These are phyloP conservation scores for Salminus brasiliensis DNA, from an alignment of 2,113 vertebrate species.

Conservation along the genomic window DNA sequence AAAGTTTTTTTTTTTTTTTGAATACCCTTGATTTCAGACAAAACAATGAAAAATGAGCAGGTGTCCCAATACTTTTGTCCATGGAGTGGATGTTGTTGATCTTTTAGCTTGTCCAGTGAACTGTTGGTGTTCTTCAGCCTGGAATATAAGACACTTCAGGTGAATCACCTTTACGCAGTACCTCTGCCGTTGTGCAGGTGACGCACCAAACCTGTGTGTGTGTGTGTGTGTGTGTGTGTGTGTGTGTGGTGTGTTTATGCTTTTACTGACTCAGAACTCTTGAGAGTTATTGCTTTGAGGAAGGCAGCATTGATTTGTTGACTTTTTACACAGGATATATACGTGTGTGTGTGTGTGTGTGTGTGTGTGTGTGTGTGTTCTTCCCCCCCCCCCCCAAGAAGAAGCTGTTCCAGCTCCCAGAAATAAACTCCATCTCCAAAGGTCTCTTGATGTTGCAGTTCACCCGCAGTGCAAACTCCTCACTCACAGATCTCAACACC, in stretches of 20 bases:
- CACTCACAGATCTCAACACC: neutral
- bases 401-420: conserved; percentile 2
- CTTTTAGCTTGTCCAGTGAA: neutral
- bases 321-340: neutral
- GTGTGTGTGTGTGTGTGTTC: neutral
- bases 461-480: neutral
- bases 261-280: neutral
- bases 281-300: neutral
- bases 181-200: neutral
- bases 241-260: conserved; percentile 12
- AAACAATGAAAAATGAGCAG: too few species aligned
- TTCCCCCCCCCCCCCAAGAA: neutral
- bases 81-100: too few species aligned
- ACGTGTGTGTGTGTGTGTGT: neutral
- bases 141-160: conserved; percentile 3
- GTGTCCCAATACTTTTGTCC: too few species aligned
- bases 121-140: neutral
- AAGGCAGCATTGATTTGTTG: conserved; percentile 30
- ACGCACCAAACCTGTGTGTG: neutral
- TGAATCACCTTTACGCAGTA: neutral
- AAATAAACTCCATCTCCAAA: conserved; percentile 15
- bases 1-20: too few species aligned
- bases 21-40: too few species aligned
- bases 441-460: conserved; percentile 5
- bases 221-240: too few species aligned